phyloP scores from a whole-genome alignment of 1,140 invertebrate species.

The Sarcophaga peregrina region DNA sequence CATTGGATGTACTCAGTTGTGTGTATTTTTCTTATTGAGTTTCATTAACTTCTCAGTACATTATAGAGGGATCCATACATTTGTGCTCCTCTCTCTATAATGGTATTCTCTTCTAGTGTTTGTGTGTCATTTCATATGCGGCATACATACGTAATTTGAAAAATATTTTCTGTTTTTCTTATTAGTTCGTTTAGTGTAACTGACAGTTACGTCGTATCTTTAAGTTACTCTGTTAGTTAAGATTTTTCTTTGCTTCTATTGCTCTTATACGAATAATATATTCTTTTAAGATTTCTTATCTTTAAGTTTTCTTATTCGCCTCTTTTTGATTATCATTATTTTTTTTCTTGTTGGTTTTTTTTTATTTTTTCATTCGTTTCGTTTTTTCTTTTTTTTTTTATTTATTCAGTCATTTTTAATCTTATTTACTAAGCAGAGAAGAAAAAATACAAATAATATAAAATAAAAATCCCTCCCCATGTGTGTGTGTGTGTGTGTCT shows the following conservation, averaged over 20 bases:
- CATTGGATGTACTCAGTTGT: not conserved
- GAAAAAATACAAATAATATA: too few species aligned
- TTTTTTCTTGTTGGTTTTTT: constrained; percentile 26
- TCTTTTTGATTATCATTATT: constrained; percentile 23
- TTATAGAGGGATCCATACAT: not conserved
- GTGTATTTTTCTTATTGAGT: constrained; percentile 43
- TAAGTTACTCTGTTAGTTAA: constrained; percentile 20
- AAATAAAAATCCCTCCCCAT: constrained; percentile 28
- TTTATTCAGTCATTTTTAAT: constrained; percentile 22
- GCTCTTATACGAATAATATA: not conserved
- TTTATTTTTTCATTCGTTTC: too few species aligned
- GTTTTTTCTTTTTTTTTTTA: too few species aligned
- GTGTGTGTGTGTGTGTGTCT: constrained; percentile 44
- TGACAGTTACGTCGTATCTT: constrained; percentile 44
- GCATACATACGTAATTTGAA: too few species aligned
- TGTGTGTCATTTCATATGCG: not conserved
- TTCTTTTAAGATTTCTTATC: constrained; percentile 34
- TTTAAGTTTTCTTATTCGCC: constrained; percentile 19
- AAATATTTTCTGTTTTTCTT: constrained; percentile 37
- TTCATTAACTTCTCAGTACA: not conserved
- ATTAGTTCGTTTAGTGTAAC: constrained; percentile 46
- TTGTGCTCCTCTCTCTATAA: not conserved
- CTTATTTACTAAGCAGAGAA: not conserved
- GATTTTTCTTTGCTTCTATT: not conserved
- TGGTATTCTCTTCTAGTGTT: not conserved